Evolutionary conservation across 2,113 vertebrate species (phyloP).

Genomic region (Vidua chalybeata): DNA sequence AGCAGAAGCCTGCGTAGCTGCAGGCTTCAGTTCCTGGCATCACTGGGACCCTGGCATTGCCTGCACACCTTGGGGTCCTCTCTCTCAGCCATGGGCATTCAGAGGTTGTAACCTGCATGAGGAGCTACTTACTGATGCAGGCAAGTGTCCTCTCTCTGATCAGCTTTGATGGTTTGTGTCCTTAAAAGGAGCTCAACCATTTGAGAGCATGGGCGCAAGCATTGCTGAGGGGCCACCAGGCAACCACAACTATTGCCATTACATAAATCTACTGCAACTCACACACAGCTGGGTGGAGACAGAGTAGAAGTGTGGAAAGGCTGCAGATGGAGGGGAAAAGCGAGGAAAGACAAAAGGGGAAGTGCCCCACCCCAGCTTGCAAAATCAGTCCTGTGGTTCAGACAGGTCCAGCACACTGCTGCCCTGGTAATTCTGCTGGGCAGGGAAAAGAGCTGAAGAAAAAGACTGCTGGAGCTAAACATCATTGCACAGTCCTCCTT

Average conservation of each 20-base stretch:
- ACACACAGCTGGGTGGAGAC: constrained; percentile 19
- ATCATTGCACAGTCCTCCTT: background rate
- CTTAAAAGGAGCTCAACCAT: constrained; percentile 39
- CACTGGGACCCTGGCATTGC: background rate
- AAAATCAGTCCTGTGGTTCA: background rate
- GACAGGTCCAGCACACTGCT: background rate
- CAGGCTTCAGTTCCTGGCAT: rapidly evolving
- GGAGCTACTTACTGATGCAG: background rate
- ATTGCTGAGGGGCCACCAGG: background rate
- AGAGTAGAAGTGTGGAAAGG: constrained; percentile 25
- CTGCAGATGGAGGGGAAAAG: background rate
- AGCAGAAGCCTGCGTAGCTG: background rate
- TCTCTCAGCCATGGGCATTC: background rate
- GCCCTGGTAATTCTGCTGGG: background rate
- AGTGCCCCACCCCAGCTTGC: constrained; percentile 60
- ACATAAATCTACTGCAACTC: constrained; percentile 38
- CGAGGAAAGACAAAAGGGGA: constrained; percentile 43
- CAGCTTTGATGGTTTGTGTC: background rate
- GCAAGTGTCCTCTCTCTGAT: background rate
- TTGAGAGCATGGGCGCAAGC: background rate
- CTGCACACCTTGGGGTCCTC: background rate
- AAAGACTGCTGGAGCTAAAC: background rate
- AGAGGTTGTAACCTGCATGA: background rate
- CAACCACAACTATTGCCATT: constrained; percentile 31
- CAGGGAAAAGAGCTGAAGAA: background rate